Base-by-base conservation (phyloP, 2,113 vertebrate genomes). In the Saccopteryx bilineata region DNA sequence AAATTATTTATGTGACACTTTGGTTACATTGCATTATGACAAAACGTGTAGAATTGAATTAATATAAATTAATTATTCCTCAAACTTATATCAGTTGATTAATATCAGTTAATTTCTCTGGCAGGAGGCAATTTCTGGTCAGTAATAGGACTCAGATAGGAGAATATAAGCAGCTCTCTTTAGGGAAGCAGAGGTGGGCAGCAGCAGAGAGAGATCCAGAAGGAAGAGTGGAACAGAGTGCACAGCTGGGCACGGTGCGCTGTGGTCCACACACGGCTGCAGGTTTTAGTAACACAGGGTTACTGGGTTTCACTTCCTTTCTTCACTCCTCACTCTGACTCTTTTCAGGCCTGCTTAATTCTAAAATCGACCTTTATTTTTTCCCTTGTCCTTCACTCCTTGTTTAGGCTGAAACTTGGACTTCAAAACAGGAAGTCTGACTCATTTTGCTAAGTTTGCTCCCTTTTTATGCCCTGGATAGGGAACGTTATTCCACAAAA, bases 381-480 rank as follows among this genome's bases (percentile, higher is more conserved):
- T 79, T 52, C 39, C 48, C 52, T 80, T 10, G 13, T 24, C 33
- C 21, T 80, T 81, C 7, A 52, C 17, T 93, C 72, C 9, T 63
- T 50, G 28, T 81, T 72, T 71, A 52, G 60, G n/a, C 48, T 66
- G 91, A 18, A 46, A 63, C 65, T 69, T 78, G 58, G 68, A 58
- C 52, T 94, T 66, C 71, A 61, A 88, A 88, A 85, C 14, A 65
- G 54, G 52, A 90, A 93, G 81, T 11, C 69, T 90, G 50, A 24
- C 11, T 84, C 50, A 80, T 31, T 84, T 88, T 85, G 12, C 71
- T 84, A 87, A 78, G 68, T 68, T 58, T 78, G 54, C 24, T 58
- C 28, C 19, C 10, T 76, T 96, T 90, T 82, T 90, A 69, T 46
- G 31, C 31, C 11, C 17, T 85, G 52, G 54, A 15, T 83, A 33